Conservation (phyloP, 2,888 invertebrate genomes). For the Drosophila bunnanda region DNA sequence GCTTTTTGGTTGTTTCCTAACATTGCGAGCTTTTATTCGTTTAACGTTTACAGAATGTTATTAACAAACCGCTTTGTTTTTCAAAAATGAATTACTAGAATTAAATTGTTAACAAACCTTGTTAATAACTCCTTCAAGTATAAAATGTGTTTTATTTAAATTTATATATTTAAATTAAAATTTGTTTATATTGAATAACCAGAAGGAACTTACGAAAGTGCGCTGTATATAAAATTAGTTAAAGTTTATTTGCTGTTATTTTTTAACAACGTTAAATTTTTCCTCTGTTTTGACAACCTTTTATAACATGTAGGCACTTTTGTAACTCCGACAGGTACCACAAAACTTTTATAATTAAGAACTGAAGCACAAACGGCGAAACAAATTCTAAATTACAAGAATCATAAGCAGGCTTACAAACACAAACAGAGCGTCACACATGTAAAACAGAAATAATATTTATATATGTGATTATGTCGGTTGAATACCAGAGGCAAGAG, state of each 20-base stretch:
- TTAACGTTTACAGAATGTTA: not conserved
- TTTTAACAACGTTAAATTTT: not conserved
- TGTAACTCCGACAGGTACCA: not conserved
- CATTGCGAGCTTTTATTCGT: conserved; percentile 4
- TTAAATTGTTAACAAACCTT: too few species aligned
- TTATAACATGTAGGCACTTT: not conserved
- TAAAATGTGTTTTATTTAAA: not conserved
- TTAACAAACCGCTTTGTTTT: not conserved
- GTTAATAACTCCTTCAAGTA: not conserved
- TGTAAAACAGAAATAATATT: conserved; percentile 61
- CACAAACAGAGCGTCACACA: conserved; percentile 9
- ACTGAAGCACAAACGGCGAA: conserved; percentile 50
- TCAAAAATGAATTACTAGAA: not conserved
- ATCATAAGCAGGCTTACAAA: conserved; percentile 32
- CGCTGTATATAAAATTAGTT: not conserved
- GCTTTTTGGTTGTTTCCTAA: not conserved
- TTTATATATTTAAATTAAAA: not conserved
- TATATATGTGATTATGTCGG: conserved; percentile 65
- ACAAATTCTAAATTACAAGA: conserved; percentile 52
- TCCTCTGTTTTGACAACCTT: not conserved
- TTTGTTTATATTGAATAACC: not conserved
- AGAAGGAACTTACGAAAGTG: not conserved
- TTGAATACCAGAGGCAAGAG: conserved; percentile 48
- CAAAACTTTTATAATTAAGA: conserved; percentile 54
- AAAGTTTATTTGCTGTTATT: not conserved